Evolutionary conservation across 2,113 vertebrate species (phyloP).

Genomic region (Psephotus haematonotus): DNA sequence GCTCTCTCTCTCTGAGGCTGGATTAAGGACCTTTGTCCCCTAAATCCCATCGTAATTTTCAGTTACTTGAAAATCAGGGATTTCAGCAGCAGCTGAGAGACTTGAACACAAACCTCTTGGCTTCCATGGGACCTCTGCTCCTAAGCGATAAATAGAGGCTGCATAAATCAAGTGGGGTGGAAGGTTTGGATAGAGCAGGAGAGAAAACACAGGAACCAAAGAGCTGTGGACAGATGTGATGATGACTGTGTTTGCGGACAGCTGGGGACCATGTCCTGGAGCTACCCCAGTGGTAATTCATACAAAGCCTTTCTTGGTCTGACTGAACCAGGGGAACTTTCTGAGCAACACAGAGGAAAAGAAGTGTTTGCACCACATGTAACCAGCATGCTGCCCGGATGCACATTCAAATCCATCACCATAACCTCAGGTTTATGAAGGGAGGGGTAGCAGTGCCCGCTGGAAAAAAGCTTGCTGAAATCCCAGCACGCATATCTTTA

Average conservation of each 20-base stretch:
- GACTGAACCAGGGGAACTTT: background rate
- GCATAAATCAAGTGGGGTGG: background rate
- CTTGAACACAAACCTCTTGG: background rate
- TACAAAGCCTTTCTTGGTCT: background rate
- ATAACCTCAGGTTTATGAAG: background rate
- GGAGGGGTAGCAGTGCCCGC: background rate
- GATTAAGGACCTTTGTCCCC: background rate
- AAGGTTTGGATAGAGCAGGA: background rate
- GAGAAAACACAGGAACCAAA: background rate
- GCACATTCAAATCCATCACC: background rate
- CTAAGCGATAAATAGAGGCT: accelerated
- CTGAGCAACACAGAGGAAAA: accelerated
- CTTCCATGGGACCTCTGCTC: background rate
- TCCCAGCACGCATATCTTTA: background rate
- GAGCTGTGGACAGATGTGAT: background rate
- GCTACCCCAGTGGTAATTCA: background rate
- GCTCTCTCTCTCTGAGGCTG: background rate
- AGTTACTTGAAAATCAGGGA: background rate
- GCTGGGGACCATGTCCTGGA: background rate
- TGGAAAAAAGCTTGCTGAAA: background rate
- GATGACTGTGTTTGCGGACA: background rate
- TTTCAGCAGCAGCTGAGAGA: background rate
- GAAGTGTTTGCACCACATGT: accelerated
- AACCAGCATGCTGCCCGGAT: background rate
- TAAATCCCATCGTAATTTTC: background rate